Base-by-base conservation (phyloP, 2,888 invertebrate genomes). In the Orthosia gothica region DNA sequence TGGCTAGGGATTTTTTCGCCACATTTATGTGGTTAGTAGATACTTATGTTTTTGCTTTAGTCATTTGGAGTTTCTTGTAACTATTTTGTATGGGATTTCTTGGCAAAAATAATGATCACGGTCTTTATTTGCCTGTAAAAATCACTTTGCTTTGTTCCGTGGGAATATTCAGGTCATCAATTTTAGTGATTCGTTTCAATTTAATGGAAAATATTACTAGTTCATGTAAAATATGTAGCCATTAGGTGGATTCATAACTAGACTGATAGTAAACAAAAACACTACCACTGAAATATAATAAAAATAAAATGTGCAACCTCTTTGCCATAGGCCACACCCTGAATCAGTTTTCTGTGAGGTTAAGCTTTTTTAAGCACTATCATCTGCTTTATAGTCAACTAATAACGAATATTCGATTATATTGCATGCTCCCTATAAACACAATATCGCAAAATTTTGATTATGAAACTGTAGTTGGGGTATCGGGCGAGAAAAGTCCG, bases 381-480 rank as follows among this genome's bases (percentile, higher is more conserved):
- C n/a, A n/a, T n/a, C n/a, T n/a, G n/a, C 57, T 69, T 69, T 70
- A 52, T 40, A 3, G 47, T 40, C 49, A 15, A 52, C 23, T 72
- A 72, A 49, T 57, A 79, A 73, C 73, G 47, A 73, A 78, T 63
- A 73, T 63, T 66, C 66, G 65, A 73, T 73, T 54, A 79, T 23
- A 73, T 78, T 65, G 20, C 64, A 76, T 62, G 54, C 68, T 20
- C 20, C 67, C 54, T 50, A 45, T 58, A 68, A 61, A 71, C 67
- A 69, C 52, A 54, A 68, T 76, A 76, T 40, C 47, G 52, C 47
- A 54, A 74, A 75, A 82, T 87, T 85, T 83, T 85, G 78, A 85
- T 80, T 82, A 81, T 80, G 78, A 89, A 89, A 90, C 86, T 81
- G 82, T 89, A 87, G 89, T 90, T 88, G 81, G 86, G 83, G 79